Conservation (phyloP, 2,888 invertebrate genomes). For the Aromia moschata region DNA sequence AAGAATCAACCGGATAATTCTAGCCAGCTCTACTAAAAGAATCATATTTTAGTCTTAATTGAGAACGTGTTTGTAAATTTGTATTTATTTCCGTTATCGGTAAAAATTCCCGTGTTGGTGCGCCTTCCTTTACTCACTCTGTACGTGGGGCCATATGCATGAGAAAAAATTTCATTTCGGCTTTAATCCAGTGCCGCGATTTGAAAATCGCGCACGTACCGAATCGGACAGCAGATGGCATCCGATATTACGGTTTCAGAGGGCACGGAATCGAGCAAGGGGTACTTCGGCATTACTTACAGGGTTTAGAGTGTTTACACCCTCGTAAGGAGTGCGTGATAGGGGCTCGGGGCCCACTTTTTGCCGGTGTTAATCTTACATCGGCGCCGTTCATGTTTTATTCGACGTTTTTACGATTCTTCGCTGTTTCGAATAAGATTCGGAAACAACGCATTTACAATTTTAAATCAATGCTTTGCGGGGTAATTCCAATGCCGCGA, state of each 20-base stretch:
- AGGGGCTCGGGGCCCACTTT: conserved; percentile 20
- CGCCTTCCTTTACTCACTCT: conserved; percentile 7
- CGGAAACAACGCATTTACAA: no score
- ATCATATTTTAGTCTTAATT: no score
- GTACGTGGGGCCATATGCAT: conserved; percentile 8
- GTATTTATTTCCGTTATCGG: no score
- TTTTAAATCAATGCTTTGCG: no score
- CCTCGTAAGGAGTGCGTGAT: conserved; percentile 31
- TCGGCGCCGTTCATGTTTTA: conserved; percentile 16
- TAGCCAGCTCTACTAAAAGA: no score
- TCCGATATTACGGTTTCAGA: conserved; percentile 30
- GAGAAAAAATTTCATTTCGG: conserved; percentile 35
- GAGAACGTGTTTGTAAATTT: no score
- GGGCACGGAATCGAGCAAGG: conserved; percentile 25
- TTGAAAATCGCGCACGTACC: conserved; percentile 38
- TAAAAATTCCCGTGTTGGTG: neutral
- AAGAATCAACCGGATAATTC: no score
- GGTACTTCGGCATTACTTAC: conserved; percentile 30
- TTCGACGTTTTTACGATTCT: conserved; percentile 1
- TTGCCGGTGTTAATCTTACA: conserved; percentile 27
- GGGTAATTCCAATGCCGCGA: no score
- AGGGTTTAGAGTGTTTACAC: conserved; percentile 35
- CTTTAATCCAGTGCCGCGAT: conserved; percentile 37
- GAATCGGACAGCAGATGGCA: conserved; percentile 40
- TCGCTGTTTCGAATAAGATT: no score